Conservation (phyloP, 1,140 invertebrate genomes). For the Whitmania pigra region DNA sequence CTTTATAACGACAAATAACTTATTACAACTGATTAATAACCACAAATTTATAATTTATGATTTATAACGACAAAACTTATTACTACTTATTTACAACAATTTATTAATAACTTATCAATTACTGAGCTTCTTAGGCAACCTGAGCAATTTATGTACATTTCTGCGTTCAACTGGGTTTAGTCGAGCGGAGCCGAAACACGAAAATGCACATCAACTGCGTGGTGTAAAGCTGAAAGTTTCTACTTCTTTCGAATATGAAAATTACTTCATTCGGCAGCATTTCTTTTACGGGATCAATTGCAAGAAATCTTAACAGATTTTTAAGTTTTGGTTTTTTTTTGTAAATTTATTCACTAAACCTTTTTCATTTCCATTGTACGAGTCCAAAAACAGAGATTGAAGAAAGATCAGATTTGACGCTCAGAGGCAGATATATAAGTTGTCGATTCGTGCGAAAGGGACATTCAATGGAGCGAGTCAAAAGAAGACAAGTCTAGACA, state of each 20-base stretch:
- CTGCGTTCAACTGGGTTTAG: constrained; percentile 5
- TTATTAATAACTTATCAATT: no score
- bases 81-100: no score
- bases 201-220: constrained; percentile 8
- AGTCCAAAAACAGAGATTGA: no score
- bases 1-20: not conserved
- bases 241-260: not conserved
- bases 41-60: no score
- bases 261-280: not conserved
- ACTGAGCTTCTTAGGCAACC: not conserved
- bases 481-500: no score
- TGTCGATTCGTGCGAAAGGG: no score
- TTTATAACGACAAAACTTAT: no score
- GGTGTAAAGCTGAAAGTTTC: not conserved
- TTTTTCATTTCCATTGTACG: not conserved
- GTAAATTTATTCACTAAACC: not conserved
- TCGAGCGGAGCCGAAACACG: constrained; percentile 3
- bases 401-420: no score
- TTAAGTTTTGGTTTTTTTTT: no score
- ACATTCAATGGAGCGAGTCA: no score
- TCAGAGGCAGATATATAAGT: no score
- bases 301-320: not conserved
- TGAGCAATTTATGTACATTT: constrained; percentile 12
- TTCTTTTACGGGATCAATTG: not conserved
- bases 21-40: not conserved